A percentile compares a stretch with the other conserved stretches of the same genome.
Evolutionary conservation across 1,140 invertebrate genomes (phyloP).

Genomic region (Epicauta chinensis): DNA sequence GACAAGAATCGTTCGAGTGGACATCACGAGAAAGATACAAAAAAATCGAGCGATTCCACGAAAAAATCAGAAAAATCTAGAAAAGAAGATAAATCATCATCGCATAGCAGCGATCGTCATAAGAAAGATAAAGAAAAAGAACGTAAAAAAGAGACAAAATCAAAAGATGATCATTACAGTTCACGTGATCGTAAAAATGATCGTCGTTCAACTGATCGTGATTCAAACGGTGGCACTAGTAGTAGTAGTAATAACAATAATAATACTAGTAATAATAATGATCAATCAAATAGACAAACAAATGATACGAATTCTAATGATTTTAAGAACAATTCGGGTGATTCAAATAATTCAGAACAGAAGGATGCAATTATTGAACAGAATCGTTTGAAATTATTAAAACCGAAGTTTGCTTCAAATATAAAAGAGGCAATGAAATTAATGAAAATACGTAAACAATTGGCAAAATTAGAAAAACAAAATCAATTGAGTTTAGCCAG

Average conservation of each 20-base stretch:
- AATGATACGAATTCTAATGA: constrained; percentile 20
- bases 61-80: constrained; percentile 36
- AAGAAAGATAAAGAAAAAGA: constrained; percentile 26
- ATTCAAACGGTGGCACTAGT: constrained; percentile 50
- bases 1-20: constrained; percentile 42
- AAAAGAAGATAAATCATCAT: constrained; percentile 24
- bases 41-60: constrained; percentile 1
- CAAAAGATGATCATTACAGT: constrained; percentile 51
- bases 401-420: constrained; percentile 56
- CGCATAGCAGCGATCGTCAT: constrained; percentile 25
- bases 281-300: constrained; percentile 13
- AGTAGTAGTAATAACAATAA: background rate
- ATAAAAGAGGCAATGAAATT: constrained; percentile 53
- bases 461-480: constrained; percentile 51
- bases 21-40: constrained; percentile 23
- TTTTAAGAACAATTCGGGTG: constrained; percentile 29
- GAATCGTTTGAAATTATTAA: constrained; percentile 39
- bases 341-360: constrained; percentile 24
- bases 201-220: constrained; percentile 50
- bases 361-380: background rate
- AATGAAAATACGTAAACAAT: constrained; percentile 57
- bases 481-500: constrained; percentile 39
- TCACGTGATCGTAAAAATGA: constrained; percentile 46
- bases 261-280: too few species aligned
- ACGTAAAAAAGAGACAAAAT: constrained; percentile 20